A percentile compares a stretch with the other conserved stretches of the same genome.
phyloP scores from a whole-genome alignment of 2,888 invertebrate genomes.

The Geotrupes spiniger region DNA sequence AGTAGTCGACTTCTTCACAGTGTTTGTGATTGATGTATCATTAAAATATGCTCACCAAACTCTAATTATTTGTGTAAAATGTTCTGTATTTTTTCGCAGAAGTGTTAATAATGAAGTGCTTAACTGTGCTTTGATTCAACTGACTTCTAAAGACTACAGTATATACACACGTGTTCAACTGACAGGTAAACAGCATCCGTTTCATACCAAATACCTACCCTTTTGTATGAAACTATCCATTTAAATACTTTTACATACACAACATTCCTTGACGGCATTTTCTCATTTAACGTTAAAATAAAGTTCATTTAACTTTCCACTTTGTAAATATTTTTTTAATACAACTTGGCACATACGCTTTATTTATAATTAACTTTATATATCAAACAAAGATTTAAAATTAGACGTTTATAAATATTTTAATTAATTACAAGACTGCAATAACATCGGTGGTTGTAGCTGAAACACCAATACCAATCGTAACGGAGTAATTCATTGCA shows the following conservation, averaged over 20 bases:
- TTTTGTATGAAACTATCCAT: background rate
- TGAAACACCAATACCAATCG: too few relatives aligned
- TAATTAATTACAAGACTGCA: too few relatives aligned
- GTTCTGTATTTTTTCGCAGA: background rate
- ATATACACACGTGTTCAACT: slow-evolving; percentile 6
- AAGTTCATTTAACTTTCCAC: too few relatives aligned
- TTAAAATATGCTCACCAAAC: background rate
- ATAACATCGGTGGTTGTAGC: too few relatives aligned
- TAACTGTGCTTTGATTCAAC: slow-evolving; percentile 3
- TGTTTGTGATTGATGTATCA: background rate
- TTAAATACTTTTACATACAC: background rate
- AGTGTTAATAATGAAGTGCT: slow-evolving; percentile 6
- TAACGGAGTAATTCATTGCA: too few relatives aligned
- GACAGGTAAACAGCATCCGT: slow-evolving; percentile 10
- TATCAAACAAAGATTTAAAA: too few relatives aligned
- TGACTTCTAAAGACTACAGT: slow-evolving; percentile 2
- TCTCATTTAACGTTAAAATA: too few relatives aligned
- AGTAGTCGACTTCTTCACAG: background rate
- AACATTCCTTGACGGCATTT: too few relatives aligned
- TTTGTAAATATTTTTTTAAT: too few relatives aligned
- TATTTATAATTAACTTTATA: too few relatives aligned
- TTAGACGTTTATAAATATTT: too few relatives aligned
- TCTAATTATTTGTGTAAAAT: slow-evolving; percentile 1
- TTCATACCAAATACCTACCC: background rate
- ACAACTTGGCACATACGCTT: too few relatives aligned